Conservation (phyloP, 1,140 invertebrate species). For the Bicyclus anynana region DNA sequence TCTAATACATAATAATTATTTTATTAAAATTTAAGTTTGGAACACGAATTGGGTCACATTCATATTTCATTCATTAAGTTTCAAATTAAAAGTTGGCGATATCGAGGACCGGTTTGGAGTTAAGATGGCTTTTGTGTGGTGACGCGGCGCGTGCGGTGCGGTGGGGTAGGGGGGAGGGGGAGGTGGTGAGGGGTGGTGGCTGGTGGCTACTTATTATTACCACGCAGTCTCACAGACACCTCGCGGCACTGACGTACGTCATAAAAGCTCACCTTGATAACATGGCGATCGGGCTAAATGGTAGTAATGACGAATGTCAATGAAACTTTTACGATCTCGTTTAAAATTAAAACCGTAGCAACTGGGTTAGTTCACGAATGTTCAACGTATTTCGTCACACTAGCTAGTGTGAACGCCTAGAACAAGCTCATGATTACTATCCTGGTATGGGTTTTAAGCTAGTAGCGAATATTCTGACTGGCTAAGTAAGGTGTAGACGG, state of each 20-base stretch:
- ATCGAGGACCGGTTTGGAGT: conserved; percentile 43
- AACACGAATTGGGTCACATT: conserved; percentile 31
- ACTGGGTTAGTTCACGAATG: background rate
- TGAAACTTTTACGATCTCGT: background rate
- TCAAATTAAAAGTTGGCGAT: conserved; percentile 39
- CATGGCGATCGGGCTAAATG: background rate
- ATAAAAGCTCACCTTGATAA: conserved; percentile 12
- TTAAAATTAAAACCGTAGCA: background rate
- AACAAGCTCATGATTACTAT: too few relatives aligned
- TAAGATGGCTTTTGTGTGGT: conserved; percentile 45
- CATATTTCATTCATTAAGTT: conserved; percentile 39
- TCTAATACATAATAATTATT: too few relatives aligned
- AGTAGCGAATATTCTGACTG: too few relatives aligned
- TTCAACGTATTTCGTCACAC: too few relatives aligned
- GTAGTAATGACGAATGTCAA: conserved; percentile 14
- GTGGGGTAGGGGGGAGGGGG: conserved; percentile 31
- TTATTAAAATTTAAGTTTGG: background rate
- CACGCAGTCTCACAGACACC: conserved; percentile 43
- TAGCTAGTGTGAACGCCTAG: too few relatives aligned
- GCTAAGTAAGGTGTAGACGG: too few relatives aligned
- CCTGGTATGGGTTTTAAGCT: too few relatives aligned
- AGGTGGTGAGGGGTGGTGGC: conserved; percentile 38
- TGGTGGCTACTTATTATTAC: conserved; percentile 62
- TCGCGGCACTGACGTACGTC: conserved; percentile 28
- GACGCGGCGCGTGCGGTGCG: conserved; percentile 46